phyloP scores from a whole-genome alignment of 2,113 vertebrate species.

The Neoarius graeffei region DNA sequence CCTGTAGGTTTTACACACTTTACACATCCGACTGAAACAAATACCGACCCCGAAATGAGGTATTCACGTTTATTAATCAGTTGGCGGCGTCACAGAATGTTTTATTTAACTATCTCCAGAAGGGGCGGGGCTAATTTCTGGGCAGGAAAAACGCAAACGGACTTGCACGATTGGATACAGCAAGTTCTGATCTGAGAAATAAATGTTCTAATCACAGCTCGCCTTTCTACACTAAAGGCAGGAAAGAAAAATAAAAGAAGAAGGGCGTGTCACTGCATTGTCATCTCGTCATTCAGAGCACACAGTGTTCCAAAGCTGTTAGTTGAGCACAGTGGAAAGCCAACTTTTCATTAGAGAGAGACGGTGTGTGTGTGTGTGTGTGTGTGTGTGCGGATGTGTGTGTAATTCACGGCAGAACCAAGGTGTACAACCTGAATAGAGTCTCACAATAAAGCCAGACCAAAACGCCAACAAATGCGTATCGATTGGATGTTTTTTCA shows the following conservation, averaged over 20 bases:
- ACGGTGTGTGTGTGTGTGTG: neutral
- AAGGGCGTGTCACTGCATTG: neutral
- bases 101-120: no score
- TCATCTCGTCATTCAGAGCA: neutral
- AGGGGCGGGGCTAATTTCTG: no score
- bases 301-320: neutral
- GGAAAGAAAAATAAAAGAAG: neutral
- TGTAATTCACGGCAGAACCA: slow-evolving; percentile 29
- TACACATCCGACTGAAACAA: no score
- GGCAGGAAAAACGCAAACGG: no score
- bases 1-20: no score
- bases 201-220: neutral
- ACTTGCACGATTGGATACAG: no score
- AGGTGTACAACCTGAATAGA: slow-evolving; percentile 8
- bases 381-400: neutral
- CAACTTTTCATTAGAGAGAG: slow-evolving; percentile 40
- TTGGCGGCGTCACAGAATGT: no score
- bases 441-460: neutral
- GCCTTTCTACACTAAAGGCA: neutral
- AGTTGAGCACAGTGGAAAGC: slow-evolving; percentile 5
- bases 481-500: slow-evolving; percentile 38
- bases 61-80: neutral
- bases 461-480: slow-evolving; percentile 23
- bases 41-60: no score
- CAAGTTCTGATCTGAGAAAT: neutral